Evolutionary conservation across 2,888 invertebrate species (phyloP).

Genomic region (Cataglyphis albicans): DNA sequence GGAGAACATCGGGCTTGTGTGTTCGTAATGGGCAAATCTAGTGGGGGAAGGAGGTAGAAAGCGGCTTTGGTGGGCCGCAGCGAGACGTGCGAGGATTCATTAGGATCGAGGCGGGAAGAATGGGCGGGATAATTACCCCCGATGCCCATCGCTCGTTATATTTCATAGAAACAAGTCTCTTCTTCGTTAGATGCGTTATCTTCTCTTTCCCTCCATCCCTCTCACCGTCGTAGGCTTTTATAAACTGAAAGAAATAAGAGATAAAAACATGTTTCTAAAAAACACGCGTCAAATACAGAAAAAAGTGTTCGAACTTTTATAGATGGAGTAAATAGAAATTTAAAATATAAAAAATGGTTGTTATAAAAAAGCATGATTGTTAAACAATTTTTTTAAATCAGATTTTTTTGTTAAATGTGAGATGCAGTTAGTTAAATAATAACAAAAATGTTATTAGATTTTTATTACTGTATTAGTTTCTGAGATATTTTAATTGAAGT

Average conservation of each 20-base stretch:
- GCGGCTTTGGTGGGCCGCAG: slow-evolving; percentile 71
- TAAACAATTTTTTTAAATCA: no score
- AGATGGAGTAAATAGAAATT: background rate
- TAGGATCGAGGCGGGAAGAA: slow-evolving; percentile 84
- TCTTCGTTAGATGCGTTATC: slow-evolving; percentile 69
- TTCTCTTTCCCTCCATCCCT: slow-evolving; percentile 32
- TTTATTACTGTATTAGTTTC: no score
- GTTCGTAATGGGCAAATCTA: slow-evolving; percentile 82
- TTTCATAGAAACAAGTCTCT: slow-evolving; percentile 76
- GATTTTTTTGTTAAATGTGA: no score
- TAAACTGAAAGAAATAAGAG: background rate
- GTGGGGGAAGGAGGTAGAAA: slow-evolving; percentile 31
- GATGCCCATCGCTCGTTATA: slow-evolving; percentile 84
- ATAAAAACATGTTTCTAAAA: background rate
- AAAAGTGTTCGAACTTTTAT: background rate
- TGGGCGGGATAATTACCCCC: slow-evolving; percentile 85
- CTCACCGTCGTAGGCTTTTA: background rate
- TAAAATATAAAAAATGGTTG: background rate
- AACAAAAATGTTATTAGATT: no score
- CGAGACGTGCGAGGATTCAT: slow-evolving; percentile 59
- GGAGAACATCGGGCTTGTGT: slow-evolving; percentile 36
- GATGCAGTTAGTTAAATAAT: no score
- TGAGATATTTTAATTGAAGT: no score
- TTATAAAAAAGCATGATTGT: no score
- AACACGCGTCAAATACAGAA: background rate